Evolutionary conservation across 37 sponge, comb jelly and placozoan genomes (phyloP).

Genomic region (Cliona cf. orientalis): DNA sequence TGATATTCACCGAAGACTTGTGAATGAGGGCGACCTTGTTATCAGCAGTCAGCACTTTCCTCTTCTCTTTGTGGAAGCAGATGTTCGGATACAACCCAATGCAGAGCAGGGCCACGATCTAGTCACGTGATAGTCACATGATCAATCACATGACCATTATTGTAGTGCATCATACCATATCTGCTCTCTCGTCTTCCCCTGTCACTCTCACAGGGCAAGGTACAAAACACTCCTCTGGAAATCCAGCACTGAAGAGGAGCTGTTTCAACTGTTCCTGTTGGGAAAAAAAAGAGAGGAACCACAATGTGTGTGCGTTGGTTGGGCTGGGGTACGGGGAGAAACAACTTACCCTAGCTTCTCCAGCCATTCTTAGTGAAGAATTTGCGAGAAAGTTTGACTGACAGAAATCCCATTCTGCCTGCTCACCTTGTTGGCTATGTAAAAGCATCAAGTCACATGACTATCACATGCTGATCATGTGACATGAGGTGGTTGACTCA

Average conservation of each 20-base stretch:
- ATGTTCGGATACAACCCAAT: constrained; percentile 87
- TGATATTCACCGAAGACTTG: constrained; percentile 85
- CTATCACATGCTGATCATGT: constrained; percentile 17
- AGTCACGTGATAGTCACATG: not conserved
- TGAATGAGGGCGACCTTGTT: constrained; percentile 77
- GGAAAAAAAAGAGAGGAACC: not conserved
- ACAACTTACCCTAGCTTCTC: constrained; percentile 65
- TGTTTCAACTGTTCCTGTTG: constrained; percentile 72
- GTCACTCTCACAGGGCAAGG: constrained; percentile 36
- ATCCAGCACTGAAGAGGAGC: constrained; percentile 55
- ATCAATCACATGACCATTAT: not conserved
- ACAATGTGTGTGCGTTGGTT: not conserved
- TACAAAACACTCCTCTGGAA: constrained; percentile 74
- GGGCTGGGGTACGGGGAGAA: not conserved
- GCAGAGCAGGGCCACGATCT: constrained; percentile 75
- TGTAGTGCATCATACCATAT: constrained; percentile 36
- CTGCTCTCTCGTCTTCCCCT: constrained; percentile 43
- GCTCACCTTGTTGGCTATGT: constrained; percentile 35
- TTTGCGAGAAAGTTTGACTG: constrained; percentile 37
- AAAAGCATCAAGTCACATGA: not conserved
- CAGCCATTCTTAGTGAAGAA: constrained; percentile 57
- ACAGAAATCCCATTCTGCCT: constrained; percentile 51
- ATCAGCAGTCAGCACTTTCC: constrained; percentile 58
- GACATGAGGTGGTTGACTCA: not conserved
- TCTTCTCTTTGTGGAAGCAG: constrained; percentile 78